Evolutionary conservation across 1,140 invertebrate species (phyloP), one percentile per base, ranked within the genome.

Genomic region (Cydia strobilella): DNA sequence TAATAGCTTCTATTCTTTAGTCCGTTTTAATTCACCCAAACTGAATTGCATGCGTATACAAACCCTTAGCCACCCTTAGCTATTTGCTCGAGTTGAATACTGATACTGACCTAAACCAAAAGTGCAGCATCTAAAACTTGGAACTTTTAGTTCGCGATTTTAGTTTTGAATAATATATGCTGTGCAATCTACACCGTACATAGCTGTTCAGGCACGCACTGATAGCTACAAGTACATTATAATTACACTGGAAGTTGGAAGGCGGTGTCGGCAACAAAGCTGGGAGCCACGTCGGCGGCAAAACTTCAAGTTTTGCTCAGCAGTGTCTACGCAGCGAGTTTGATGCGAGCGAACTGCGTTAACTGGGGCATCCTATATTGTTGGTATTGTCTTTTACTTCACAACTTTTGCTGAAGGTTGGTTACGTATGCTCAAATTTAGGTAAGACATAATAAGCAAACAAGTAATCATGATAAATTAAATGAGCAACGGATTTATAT

Each of bases 221-320:
- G 15, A 54, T 18, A 54, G 51, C 51, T 54, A 54, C 51, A 39
- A 39, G 35, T 59, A 23, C 54, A 59, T 59, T 59, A 59, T 59
- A 59, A 59, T 59, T 59, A 59, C 54, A 23, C 54, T 59, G 20
- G 5, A 59, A 59, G 54, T 59, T 59, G 54, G 20, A 23, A 59
- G 54, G 54, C 54, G 20, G 54, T 59, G 54, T 85, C 83, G 74
- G 63, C 35, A 45, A 54, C 35, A 65, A 79, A 80, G 77, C 77
- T 80, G 72, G 75, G 77, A 75, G 75, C 15, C 27, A 73, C 75
- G 75, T 74, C 74, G 63, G 72, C 77, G 48, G 39, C 73, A 59
- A 59, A 59, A 66, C 72, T 71, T 20, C 59, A 76, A 80, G 51
- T 74, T 74, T 20, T 59, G 54, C 54, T 18, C n/a, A 12, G 54